phyloP scores from a whole-genome alignment of 1,140 invertebrate species.

The Diprion similis region DNA sequence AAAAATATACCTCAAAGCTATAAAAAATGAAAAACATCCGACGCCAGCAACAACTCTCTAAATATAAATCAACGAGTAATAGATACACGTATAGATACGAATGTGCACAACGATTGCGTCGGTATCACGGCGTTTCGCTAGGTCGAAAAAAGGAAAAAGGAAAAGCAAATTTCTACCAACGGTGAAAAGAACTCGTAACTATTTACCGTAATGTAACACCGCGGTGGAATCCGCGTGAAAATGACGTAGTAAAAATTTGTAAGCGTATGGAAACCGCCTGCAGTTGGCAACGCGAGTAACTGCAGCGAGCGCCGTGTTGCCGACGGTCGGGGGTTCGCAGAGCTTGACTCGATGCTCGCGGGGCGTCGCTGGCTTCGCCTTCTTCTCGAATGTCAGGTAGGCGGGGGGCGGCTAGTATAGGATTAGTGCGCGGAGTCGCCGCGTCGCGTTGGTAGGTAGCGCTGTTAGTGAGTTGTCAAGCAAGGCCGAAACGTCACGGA shows the following conservation, averaged over 20 bases:
- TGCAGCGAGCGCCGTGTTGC: conserved; percentile 1
- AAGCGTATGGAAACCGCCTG: no score
- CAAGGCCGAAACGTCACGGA: conserved; percentile 24
- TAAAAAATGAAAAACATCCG: neutral
- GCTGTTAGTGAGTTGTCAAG: conserved; percentile 20
- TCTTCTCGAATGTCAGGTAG: neutral
- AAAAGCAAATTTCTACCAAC: no score
- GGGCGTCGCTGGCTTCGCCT: conserved; percentile 10
- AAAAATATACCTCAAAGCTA: neutral
- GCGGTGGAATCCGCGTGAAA: no score
- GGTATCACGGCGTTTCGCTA: no score
- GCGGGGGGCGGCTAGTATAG: neutral
- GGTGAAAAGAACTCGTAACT: no score
- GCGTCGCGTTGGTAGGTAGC: conserved; percentile 14
- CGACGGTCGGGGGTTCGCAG: conserved; percentile 13
- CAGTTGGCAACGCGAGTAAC: neutral
- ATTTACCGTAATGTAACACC: no score
- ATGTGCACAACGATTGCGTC: no score
- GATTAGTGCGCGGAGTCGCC: conserved; percentile 7
- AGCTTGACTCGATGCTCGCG: conserved; percentile 5
- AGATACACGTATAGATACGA: no score
- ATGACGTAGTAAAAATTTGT: no score
- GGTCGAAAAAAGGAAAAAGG: no score
- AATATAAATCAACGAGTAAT: neutral
- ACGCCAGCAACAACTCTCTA: neutral